Base-by-base conservation (phyloP, 2,113 vertebrate genomes). In the Charina bottae region DNA sequence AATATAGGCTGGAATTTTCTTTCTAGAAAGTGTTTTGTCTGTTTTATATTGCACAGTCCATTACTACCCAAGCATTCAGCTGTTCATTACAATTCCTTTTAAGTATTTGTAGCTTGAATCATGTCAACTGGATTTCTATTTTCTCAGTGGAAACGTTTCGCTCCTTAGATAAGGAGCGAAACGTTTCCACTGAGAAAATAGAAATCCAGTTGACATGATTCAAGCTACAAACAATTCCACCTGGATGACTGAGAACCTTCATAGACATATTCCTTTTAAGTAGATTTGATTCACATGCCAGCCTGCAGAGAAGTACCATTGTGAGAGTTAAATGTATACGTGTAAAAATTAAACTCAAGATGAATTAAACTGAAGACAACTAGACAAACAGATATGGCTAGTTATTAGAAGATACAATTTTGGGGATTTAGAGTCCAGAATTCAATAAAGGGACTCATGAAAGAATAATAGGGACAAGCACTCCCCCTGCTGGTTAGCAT, bases 401-500 rank as follows among this genome's bases (percentile, higher is more conserved):
- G 23, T 56, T 46, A 87, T 90, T 90, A 46, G 21, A 28, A 78
- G 23, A 59, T 23, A 17, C 21, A 17, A n/a, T 87, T 60, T 72
- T 90, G 5, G 28, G 62, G 62, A 87, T 37, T 68, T 28, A n/a
- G 26, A 11, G 68, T 88, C 15, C 3, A 37, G 55, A 84, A 64
- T 84, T 59, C 5, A 60, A 42, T 54, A 55, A 83, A 83, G 23
- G 28, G 6, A 55, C 10, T 54, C 15, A 64, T 1, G 60, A 54
- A 42, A 83, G 68, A 56, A 96, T 96, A 92, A 91, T 64, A 91
- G 33, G 90, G 96, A 93, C 97, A 96, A 95, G 95, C 37, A 89
- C 90, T 93, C 96, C 96, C 95, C 96, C 97, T 96, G 91, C 95
- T 95, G 97, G 95, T 58, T 86, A 94, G 33, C 93, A 89, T 55